Conservation (phyloP, 1,140 invertebrate species). For the Teleogryllus occipitalis region DNA sequence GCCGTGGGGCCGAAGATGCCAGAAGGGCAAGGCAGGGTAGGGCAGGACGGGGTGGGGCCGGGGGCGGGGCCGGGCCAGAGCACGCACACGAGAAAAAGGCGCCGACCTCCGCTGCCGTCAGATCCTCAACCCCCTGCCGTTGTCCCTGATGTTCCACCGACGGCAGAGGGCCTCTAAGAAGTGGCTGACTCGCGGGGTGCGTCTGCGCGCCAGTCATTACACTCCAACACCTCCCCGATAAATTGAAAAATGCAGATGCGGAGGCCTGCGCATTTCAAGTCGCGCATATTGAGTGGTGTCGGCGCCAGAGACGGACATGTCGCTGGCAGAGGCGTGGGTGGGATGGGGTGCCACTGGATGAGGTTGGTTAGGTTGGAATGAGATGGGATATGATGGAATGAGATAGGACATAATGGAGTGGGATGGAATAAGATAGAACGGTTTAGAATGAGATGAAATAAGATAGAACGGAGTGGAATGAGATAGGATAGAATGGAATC, state of each 20-base stretch:
- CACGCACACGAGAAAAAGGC: background rate
- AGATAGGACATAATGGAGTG: too few relatives aligned
- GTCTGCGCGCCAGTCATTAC: background rate
- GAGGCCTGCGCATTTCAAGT: background rate
- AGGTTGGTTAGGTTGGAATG: background rate
- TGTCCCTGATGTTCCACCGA: background rate
- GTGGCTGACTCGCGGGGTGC: too few relatives aligned
- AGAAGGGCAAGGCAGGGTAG: background rate
- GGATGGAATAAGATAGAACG: too few relatives aligned
- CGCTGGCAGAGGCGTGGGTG: background rate
- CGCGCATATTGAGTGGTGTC: background rate
- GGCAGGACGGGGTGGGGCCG: too few relatives aligned
- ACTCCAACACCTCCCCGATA: background rate
- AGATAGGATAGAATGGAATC: too few relatives aligned
- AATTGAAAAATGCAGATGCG: constrained; percentile 4
- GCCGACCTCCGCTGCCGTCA: background rate
- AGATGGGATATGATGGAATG: background rate
- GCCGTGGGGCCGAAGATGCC: background rate
- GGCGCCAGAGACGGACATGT: background rate
- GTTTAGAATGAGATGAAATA: too few relatives aligned
- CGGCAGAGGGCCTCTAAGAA: too few relatives aligned
- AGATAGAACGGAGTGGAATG: too few relatives aligned
- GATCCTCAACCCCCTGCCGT: background rate
- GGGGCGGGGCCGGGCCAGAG: too few relatives aligned
- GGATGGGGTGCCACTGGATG: background rate